These are phyloP conservation scores for Coremacera marginata DNA, from an alignment of 2,888 invertebrate species.

Conservation along the genomic window DNA sequence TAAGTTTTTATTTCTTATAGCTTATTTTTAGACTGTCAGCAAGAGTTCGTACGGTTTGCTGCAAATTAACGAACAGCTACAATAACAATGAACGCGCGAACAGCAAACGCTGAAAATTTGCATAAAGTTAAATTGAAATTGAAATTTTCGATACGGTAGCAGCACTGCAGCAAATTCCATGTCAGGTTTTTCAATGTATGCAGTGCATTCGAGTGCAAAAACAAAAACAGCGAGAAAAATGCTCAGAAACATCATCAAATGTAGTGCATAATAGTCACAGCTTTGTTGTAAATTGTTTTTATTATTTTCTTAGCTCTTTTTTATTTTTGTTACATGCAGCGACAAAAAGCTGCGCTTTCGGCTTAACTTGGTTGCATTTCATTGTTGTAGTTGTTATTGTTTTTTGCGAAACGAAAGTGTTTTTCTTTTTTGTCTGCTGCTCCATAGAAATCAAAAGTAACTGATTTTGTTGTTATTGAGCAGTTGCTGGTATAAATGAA, in stretches of 20 bases:
- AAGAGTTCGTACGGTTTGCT: not conserved
- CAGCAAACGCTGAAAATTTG: constrained; percentile 25
- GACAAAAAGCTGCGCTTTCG: too few relatives aligned
- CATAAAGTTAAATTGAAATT: constrained; percentile 43
- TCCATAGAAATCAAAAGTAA: not conserved
- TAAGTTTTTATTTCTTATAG: not conserved
- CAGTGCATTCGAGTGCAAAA: not conserved
- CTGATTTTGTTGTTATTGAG: constrained; percentile 17
- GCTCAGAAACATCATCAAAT: constrained; percentile 50
- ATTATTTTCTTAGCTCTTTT: not conserved
- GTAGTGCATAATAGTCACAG: constrained; percentile 53
- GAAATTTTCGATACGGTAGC: constrained; percentile 42
- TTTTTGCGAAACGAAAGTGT: not conserved
- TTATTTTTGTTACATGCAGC: too few relatives aligned
- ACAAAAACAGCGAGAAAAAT: constrained; percentile 30
- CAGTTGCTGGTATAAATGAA: not conserved
- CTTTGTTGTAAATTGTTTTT: constrained; percentile 32
- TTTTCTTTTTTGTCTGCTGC: not conserved
- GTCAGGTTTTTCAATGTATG: not conserved
- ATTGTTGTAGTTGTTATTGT: constrained; percentile 3
- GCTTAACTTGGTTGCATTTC: not conserved
- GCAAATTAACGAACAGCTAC: constrained; percentile 25
- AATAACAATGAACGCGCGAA: not conserved
- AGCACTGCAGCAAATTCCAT: constrained; percentile 19
- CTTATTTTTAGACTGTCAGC: not conserved